Evolutionary conservation across 2,797 vertebrate genomes (phyloP), one percentile per base, ranked within the genome.

Genomic region (Enteromius trimaculatus): DNA sequence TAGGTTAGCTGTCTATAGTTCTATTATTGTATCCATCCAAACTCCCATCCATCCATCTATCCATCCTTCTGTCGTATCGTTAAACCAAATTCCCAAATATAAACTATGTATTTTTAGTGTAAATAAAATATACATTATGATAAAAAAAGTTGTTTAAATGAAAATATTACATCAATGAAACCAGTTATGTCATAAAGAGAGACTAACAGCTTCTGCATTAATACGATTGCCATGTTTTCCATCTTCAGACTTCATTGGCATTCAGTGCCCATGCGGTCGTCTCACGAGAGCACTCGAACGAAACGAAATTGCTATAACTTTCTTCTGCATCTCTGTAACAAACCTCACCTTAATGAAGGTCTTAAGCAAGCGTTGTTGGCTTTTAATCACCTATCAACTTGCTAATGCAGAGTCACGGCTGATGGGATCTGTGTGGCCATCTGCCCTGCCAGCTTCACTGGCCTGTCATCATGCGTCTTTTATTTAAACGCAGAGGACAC

Each of bases 351-450:
- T 85, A 82, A 80, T 53, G 16, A 34, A 55, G 66, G 44, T 71
- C 62, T 86, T 80, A 83, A 80, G 34, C 34, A 77, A 74, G 34
- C 21, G 8, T 23, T 21, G 17, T 68, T 49, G 39, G 37, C 74
- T 85, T 85, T 85, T 80, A 83, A 74, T 81, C 74, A 81, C 44
- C 68, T 77, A 64, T 77, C 47, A 79, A 68, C 77, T 80, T 60
- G 55, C 37, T 83, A 66, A 85, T 80, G 55, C 62, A 79, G 55
- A 60, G 55, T 49, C 74, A 77, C 6, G 29, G 53, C 72, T 69
- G 89, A 85, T 89, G 91, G 85, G 91, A 92, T 91, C 90, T 90
- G 87, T 89, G 89, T 91, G 89, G 88, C 92, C 90, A 89, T 93
- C 90, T 93, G 92, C 87, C 89, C 90, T 90, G 87, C 83, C 77